Evolutionary conservation across 2,888 invertebrate genomes (phyloP), one percentile per base, ranked within the genome.

Genomic region (Scaeva pyrastri): DNA sequence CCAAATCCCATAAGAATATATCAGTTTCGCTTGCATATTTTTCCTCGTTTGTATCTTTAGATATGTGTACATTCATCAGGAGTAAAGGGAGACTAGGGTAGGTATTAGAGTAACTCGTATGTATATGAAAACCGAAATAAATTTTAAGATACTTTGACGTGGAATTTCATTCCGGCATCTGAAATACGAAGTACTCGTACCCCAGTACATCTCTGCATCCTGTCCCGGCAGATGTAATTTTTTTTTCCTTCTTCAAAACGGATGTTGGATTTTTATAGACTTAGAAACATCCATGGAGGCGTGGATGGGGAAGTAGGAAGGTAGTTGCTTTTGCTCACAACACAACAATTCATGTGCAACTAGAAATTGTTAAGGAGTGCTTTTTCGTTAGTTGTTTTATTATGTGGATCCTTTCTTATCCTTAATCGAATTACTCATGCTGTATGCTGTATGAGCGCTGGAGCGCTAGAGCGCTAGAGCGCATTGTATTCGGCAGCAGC

Each of bases 361-460:
- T 68, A 70, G 68, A 85, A 81, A 85, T 85, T 76, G 76, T 76
- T 73, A 60, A 73, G 85, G 55, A 85, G 83, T 21, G 50, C 66
- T 43, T 74, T 70, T 66, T 55, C 19, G 43, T 55, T 56, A 21
- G 55, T 55, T 66, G 55, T 55, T 66, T 76, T 76, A 31, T 62
- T 31, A 60, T 68, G 55, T 60, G 52, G 43, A 81, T 81, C 73
- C 71, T 77, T 85, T 86, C 86, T 86, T 82, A 78, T 82, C 70
- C 82, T 82, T 77, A 86, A 86, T 86, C 86, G 86, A 86, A 86
- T 86, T 86, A 86, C 86, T 82, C 58, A 86, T 77, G 74, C 64
- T 78, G 58, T 52, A 86, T 77, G 74, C 45, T 45, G 48, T 8
- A 31, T 31, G 45, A 82, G 82, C 74, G 73, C 60, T 71, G 12